These are phyloP conservation scores for Drosophila phalerata DNA, from an alignment of 2,888 invertebrate genomes.

Conservation along the genomic window DNA sequence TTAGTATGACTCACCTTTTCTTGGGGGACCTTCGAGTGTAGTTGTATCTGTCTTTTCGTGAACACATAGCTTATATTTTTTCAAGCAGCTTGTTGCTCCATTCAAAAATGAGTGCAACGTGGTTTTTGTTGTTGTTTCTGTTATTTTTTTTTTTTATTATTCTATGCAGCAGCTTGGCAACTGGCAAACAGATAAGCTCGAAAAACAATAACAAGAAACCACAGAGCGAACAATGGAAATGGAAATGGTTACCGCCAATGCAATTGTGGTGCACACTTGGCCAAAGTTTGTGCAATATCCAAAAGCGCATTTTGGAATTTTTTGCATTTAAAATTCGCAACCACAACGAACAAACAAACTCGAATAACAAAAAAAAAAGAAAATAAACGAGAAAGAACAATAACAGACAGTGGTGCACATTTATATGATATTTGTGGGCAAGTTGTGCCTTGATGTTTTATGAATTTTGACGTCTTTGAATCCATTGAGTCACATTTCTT, in stretches of 20 bases:
- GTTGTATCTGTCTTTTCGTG: constrained; percentile 2
- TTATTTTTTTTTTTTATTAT: constrained; percentile 24
- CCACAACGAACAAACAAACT: constrained; percentile 24
- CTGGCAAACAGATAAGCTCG: constrained; percentile 43
- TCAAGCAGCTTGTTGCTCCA: constrained; percentile 38
- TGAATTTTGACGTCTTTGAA: constrained; percentile 61
- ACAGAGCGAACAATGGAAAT: constrained; percentile 53
- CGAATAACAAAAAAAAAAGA: constrained; percentile 17
- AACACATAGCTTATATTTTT: constrained; percentile 39
- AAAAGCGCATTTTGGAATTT: constrained; percentile 66
- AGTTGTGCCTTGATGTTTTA: constrained; percentile 42
- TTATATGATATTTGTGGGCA: constrained; percentile 57
- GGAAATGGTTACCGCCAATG: constrained; percentile 36
- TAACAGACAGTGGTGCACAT: constrained; percentile 55
- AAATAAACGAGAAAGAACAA: constrained; percentile 31
- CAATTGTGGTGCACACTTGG: constrained; percentile 57
- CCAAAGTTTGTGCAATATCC: constrained; percentile 64
- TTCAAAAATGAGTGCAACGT: constrained; percentile 42
- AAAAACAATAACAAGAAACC: constrained; percentile 29
- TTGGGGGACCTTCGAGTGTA: constrained; percentile 17
- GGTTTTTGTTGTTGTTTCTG: constrained; percentile 2
- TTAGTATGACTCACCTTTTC: constrained; percentile 34
- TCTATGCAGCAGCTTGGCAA: constrained; percentile 33
- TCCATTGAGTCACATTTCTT: constrained; percentile 64
- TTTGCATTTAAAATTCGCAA: constrained; percentile 52